Evolutionary conservation across 2,797 vertebrate species (phyloP).

Genomic region (Clamator glandarius): DNA sequence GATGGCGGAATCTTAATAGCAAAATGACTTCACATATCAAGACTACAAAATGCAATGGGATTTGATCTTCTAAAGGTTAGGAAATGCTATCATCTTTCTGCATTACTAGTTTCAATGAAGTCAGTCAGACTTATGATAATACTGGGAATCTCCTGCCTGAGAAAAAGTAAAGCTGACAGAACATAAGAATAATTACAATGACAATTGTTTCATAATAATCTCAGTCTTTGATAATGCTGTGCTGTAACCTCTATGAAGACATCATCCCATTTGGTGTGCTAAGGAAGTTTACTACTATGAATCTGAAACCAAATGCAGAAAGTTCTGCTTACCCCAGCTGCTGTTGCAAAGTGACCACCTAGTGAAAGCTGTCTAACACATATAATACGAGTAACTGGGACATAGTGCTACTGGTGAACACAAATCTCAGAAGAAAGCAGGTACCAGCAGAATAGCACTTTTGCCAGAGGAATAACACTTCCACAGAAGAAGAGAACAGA

Average conservation of each 20-base stretch:
- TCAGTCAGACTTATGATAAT: not conserved
- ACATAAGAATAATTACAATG: not conserved
- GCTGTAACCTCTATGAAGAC: not conserved
- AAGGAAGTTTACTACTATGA: not conserved
- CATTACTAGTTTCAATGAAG: not conserved
- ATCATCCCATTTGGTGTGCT: accelerated
- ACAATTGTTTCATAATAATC: not conserved
- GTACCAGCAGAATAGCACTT: too few relatives aligned
- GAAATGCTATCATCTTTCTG: not conserved
- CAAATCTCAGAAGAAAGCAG: not conserved
- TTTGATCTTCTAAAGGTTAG: not conserved
- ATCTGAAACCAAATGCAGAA: not conserved
- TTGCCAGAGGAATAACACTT: not conserved
- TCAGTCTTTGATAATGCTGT: not conserved
- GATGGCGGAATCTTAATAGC: not conserved
- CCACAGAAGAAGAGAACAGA: not conserved
- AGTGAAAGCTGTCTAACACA: not conserved
- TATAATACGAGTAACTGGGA: accelerated
- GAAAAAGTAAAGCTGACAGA: not conserved
- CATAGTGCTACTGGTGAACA: not conserved
- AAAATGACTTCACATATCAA: not conserved
- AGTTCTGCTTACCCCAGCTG: not conserved
- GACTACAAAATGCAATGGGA: not conserved
- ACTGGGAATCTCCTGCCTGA: not conserved
- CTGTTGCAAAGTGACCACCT: not conserved